Base-by-base conservation (phyloP, 2,888 invertebrate genomes). In the Leistus spinibarbis region DNA sequence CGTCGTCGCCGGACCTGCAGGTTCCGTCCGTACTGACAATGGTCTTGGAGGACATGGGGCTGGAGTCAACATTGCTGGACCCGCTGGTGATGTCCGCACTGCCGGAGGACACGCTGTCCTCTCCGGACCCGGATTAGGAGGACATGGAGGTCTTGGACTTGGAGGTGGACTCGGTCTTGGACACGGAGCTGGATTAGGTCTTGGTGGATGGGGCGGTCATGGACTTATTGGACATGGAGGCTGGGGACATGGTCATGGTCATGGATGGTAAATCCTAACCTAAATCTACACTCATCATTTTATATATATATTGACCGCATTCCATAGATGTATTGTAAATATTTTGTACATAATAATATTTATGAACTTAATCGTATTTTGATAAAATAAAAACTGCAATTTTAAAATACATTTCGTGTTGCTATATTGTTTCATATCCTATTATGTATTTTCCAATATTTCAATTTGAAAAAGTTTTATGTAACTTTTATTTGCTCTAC, bases 81-180 rank as follows among this genome's bases (percentile, higher is more conserved):
- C 82, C 71, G 73, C 81, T 62, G 82, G 81, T 60, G 81, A 79
- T 78, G 78, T 81, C 27, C 79, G 76, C 16, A 80, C 81, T 75
- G 80, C 80, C 76, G 82, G 82, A 69, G 66, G 66, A 17, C 66
- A 54, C 19, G 66, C 66, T 66, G 53, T 19, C 13, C 66, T 72
- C 5, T 24, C 65, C n/a, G 72, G 72, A 23, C 72, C 66, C 57
- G 72, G 72, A 7, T 40, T 66, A 1, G 72, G 72, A 9, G 72
- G 72, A 9, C 72, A 66, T 40, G 72, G 54, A 2, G 72, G 72
- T 17, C 65, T 71, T 22, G 71, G 71, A 23, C 20, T 17, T 64
- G 20, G 22, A 19, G 64, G 23, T 64, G 64, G 64, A 24, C 27
- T 64, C 27, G 64, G 64, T 64, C 64, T 64, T 23, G 64, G 64